phyloP scores from a whole-genome alignment of 2,113 vertebrate species.

The Urocolius indicus region DNA sequence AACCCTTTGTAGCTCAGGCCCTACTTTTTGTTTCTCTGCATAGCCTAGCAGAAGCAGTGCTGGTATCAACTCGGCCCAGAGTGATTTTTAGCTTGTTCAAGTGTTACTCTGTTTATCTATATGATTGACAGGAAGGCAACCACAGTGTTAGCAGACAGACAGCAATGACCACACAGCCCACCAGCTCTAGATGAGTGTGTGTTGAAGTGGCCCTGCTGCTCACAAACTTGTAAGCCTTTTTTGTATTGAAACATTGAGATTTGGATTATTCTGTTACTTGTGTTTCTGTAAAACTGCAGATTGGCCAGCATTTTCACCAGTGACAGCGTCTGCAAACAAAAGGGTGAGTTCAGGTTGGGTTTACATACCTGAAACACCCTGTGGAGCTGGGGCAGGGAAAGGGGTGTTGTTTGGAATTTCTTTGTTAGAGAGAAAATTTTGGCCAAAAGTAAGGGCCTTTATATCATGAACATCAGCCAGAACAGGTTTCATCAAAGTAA shows the following conservation, averaged over 20 bases:
- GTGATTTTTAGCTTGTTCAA: background rate
- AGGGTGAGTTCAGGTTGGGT: background rate
- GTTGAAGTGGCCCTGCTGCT: background rate
- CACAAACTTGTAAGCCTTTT: background rate
- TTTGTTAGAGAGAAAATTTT: background rate
- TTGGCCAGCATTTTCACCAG: background rate
- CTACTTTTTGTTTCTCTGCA: background rate
- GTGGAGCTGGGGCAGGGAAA: background rate
- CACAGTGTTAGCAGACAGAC: background rate
- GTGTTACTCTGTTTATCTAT: background rate
- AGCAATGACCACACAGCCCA: accelerated
- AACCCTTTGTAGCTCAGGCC: background rate
- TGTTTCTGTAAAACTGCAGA: background rate
- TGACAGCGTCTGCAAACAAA: background rate
- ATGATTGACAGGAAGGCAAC: background rate
- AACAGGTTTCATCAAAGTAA: background rate
- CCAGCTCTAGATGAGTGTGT: background rate
- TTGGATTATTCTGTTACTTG: background rate
- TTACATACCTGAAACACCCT: background rate
- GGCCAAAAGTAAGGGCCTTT: background rate
- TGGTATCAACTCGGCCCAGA: background rate
- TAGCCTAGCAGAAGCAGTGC: background rate
- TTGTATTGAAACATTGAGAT: background rate
- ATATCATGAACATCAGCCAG: background rate
- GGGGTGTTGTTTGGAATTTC: too few species aligned